Evolutionary conservation across 2,888 invertebrate genomes (phyloP), one percentile per base, ranked within the genome.

Genomic region (Branchellion lobata): DNA sequence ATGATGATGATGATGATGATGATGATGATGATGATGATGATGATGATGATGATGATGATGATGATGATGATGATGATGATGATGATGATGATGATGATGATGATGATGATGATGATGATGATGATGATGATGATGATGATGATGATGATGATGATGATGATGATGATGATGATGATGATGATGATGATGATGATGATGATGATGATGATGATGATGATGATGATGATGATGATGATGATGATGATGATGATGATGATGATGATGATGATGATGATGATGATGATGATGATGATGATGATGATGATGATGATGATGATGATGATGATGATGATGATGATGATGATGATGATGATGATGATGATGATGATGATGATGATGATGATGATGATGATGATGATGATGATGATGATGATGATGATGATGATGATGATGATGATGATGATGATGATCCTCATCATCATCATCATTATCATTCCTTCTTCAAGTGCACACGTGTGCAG

Each of bases 401-500:
- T 75, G 74, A 75, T 73, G 72, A 79, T 79, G 72, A 79, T 73
- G 72, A 79, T 79, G 73, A 79, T 74, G 73, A 79, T 73, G 79
- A 61, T 36, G 65, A 40, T 53, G 47, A 76, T 31, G 65, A 75
- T 75, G 74, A 75, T 75, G 57, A 75, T 75, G 74, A 75, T 79
- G 57, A 79, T 79, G 57, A 75, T 78, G 2, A 68, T 68, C 31
- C n/a, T 77, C 61, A 61, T 61, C 61, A 65, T 77, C 61, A 77
- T 77, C 61, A 77, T 77, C 61, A 77, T 77, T 27, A 77, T 77
- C 61, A 72, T 33, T 11, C 8, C 40, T 14, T 8, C 40, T 14
- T 40, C 40, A 40, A 87, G 86, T 85, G 85, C 72, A 93, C 94
- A 0, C 89, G 94, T 72, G 93, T 94, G 1, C 93, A 93, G 85